A percentile compares a stretch with the other conserved stretches of the same genome.
These are phyloP conservation scores for Darevskia nairensis DNA, from an alignment of 2,797 vertebrate species.

Conservation along the genomic window DNA sequence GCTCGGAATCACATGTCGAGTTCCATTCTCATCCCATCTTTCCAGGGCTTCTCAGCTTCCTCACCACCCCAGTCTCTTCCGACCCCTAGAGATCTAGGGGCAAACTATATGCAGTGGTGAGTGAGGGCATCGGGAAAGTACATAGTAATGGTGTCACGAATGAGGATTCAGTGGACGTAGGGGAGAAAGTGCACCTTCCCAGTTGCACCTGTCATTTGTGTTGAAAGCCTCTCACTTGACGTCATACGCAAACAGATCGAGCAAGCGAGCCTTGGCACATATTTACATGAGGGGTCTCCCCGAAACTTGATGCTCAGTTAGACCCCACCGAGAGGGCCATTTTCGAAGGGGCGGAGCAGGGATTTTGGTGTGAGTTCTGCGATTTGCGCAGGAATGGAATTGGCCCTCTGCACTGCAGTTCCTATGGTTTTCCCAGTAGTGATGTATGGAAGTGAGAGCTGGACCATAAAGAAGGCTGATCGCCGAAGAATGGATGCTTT, in stretches of 20 bases:
- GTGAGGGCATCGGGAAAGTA: not conserved
- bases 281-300: not conserved
- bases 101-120: too few relatives aligned
- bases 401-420: too few relatives aligned
- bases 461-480: too few relatives aligned
- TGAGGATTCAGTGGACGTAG: not conserved
- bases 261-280: not conserved
- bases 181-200: not conserved
- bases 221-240: not conserved
- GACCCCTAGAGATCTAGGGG: too few relatives aligned
- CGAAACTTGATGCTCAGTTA: not conserved
- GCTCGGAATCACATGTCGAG: too few relatives aligned
- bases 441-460: too few relatives aligned
- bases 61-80: too few relatives aligned
- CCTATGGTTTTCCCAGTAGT: too few relatives aligned
- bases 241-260: not conserved
- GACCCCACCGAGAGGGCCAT: not conserved
- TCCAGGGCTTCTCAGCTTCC: too few relatives aligned
- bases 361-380: not conserved
- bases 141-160: not conserved
- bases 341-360: too few relatives aligned
- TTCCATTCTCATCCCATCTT: not conserved
- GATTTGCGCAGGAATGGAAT: too few relatives aligned
- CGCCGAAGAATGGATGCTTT: too few relatives aligned
- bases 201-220: not conserved